Conservation (phyloP, 2,888 invertebrate species). For the Tenthredo notha region DNA sequence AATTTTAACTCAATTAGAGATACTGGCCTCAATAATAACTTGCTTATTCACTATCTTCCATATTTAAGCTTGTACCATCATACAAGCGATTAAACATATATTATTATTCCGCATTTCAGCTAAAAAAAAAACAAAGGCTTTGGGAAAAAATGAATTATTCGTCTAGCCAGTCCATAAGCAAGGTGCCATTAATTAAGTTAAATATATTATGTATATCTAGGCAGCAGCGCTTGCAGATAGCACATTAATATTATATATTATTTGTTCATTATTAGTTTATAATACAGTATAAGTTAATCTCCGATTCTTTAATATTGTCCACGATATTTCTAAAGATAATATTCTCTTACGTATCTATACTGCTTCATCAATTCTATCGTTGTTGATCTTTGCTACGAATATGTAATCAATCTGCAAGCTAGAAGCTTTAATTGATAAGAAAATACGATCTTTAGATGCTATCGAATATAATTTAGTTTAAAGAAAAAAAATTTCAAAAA, state of each 20-base stretch:
- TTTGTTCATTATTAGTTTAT: not conserved
- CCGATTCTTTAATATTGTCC: not conserved
- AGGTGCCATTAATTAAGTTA: conserved; percentile 51
- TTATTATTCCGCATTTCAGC: not conserved
- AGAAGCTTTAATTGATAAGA: not conserved
- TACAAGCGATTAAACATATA: conserved; percentile 10
- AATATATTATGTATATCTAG: conserved; percentile 20
- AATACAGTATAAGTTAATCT: not conserved
- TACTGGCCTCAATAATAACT: conserved; percentile 11
- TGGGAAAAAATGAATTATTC: not conserved
- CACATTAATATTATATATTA: conserved; percentile 16
- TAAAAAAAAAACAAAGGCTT: not conserved
- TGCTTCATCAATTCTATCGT: not conserved
- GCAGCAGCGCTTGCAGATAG: not conserved
- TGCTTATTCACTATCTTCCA: not conserved
- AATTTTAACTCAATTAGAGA: conserved; percentile 10
- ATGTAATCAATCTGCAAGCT: not conserved
- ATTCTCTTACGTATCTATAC: not conserved
- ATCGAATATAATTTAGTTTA: not conserved
- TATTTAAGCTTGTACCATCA: not conserved
- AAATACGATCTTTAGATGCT: not conserved
- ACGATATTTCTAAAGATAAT: not conserved
- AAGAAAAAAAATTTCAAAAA: not conserved
- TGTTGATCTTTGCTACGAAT: not conserved
- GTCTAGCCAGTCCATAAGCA: conserved; percentile 3